A percentile compares a stretch with the other conserved stretches of the same genome.
These are phyloP conservation scores for Cordilura impudica DNA, from an alignment of 2,888 invertebrate species.

Conservation along the genomic window DNA sequence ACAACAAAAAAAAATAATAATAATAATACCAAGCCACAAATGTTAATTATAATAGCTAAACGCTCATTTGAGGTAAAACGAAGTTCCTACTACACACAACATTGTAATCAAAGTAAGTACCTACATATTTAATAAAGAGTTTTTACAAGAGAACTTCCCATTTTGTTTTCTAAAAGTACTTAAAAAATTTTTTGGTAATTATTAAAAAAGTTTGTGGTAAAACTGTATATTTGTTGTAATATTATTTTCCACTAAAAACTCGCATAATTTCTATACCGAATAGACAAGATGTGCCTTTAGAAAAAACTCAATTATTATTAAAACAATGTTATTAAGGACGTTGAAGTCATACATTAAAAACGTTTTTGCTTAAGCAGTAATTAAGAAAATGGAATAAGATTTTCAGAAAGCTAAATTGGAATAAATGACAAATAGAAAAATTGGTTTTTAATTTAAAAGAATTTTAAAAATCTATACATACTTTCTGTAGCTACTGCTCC, in stretches of 20 bases:
- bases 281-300: neutral
- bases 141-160: neutral
- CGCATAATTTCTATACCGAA: neutral
- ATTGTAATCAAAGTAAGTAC: neutral
- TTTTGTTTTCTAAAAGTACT: neutral
- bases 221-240: neutral
- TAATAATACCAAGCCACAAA: too few relatives aligned
- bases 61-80: slow-evolving; percentile 29
- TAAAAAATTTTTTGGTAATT: neutral
- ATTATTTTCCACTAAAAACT: neutral
- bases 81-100: neutral
- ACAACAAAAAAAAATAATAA: slow-evolving; percentile 5
- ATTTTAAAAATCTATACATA: too few relatives aligned
- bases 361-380: too few relatives aligned
- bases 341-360: too few relatives aligned
- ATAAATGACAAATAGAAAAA: too few relatives aligned
- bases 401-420: too few relatives aligned
- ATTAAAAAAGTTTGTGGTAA: neutral
- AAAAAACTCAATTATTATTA: neutral
- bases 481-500: too few relatives aligned
- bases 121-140: neutral
- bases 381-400: too few relatives aligned
- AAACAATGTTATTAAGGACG: neutral
- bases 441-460: too few relatives aligned
- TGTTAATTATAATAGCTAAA: slow-evolving; percentile 60